Base-by-base conservation (phyloP, 2,113 vertebrate species). In the Recurvirostra avosetta region DNA sequence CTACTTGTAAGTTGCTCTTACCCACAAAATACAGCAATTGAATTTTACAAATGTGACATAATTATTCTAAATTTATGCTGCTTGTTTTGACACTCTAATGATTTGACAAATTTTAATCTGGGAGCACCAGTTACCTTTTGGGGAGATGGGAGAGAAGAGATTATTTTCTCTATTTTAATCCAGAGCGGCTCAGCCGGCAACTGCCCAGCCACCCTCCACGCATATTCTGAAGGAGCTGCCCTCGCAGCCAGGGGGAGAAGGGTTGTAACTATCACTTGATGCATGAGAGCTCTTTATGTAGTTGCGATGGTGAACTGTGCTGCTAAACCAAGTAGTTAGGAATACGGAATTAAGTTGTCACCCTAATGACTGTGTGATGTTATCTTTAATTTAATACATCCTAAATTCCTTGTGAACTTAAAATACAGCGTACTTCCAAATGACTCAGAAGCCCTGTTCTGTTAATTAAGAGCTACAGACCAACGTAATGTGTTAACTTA, bases 381-480 rank as follows among this genome's bases (percentile, higher is more conserved):
- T 92, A 58, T 30, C 45, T 89, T 89, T 55, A 75, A 92, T 47
- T 68, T 45, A 91, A 91, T 59, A 52, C 34, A 52, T 30, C 30
- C 29, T 85, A 40, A 77, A 86, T 88, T 86, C 55, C 88, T 83
- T 41, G 27, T 63, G 66, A 90, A 79, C 45, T 70, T 88, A 61
- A 87, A 92, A 67, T 16, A 36, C 47, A 47, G 52, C 2, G 3
- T 49, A 68, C 15, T 67, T 71, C 41, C 34, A 62, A 79, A 79
- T 50, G 15, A 66, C 55, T 92, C 81, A n/a, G 50, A 85, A 50
- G 25, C 11, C 55, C 30, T 29, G 20, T 59, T 89, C 40, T 26
- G 41, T 61, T 90, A 88, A 92, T 96, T 82, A 73, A 79, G 50
- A 96, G 62, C 38, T 81, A 62, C 40, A 91, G 68, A 85, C 56